Conservation (phyloP, 1,140 invertebrate genomes). For the Carcinoscorpius rotundicauda region DNA sequence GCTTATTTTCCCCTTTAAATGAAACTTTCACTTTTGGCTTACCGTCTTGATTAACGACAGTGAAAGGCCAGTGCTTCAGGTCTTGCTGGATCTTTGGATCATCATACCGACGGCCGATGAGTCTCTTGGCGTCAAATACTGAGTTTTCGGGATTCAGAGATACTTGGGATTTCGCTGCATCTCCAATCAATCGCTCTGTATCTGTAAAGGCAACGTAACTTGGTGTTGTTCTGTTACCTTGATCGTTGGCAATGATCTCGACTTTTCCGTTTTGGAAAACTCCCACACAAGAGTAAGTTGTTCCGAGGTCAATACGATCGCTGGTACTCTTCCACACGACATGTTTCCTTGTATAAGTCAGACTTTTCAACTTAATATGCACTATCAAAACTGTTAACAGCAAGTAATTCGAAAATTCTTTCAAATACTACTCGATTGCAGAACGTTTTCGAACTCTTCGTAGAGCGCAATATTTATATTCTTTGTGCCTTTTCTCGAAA, state of each 20-base stretch:
- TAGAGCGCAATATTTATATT: no score
- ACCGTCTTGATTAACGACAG: constrained; percentile 46
- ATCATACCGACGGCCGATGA: constrained; percentile 36
- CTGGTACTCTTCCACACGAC: constrained; percentile 10
- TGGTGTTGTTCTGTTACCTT: constrained; percentile 79
- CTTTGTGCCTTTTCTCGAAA: no score
- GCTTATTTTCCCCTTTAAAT: constrained; percentile 36
- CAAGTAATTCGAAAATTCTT: no score
- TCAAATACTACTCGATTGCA: no score
- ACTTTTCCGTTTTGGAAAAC: constrained; percentile 70
- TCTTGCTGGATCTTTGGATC: constrained; percentile 47
- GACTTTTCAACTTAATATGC: no score
- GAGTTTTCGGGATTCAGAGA: constrained; percentile 45
- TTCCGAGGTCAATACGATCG: constrained; percentile 42
- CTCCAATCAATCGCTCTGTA: constrained; percentile 70
- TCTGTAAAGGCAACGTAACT: constrained; percentile 86
- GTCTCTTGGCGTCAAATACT: constrained; percentile 39
- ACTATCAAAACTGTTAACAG: no score
- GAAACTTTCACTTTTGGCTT: constrained; percentile 55
- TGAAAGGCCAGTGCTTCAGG: constrained; percentile 68
- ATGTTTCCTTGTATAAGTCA: no score
- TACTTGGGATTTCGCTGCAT: constrained; percentile 73
- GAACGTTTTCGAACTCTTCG: no score
- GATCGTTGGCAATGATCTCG: constrained; percentile 84
- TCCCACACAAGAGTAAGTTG: constrained; percentile 78